phyloP scores from a whole-genome alignment of 2,113 vertebrate genomes.

The Saguinus imperator region DNA sequence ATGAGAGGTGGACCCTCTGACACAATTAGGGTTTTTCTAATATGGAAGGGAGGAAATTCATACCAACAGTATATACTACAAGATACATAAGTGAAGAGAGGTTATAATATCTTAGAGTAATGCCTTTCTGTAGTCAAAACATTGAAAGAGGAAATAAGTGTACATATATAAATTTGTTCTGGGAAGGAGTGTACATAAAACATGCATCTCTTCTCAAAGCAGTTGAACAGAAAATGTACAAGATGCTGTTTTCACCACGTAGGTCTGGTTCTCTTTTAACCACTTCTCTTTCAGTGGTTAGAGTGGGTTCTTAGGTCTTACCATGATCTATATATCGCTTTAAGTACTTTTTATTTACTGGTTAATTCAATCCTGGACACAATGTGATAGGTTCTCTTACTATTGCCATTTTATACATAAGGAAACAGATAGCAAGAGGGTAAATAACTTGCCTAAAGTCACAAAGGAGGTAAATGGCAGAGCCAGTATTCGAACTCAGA shows the following conservation, averaged over 20 bases:
- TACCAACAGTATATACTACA: background rate
- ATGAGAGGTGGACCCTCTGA: background rate
- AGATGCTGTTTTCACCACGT: background rate
- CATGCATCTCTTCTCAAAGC: background rate
- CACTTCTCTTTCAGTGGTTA: background rate
- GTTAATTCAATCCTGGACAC: background rate
- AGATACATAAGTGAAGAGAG: background rate
- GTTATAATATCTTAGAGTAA: background rate
- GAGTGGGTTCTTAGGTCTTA: background rate
- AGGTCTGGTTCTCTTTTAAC: background rate
- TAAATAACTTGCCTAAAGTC: constrained; percentile 58
- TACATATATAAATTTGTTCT: background rate
- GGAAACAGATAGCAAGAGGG: constrained; percentile 40
- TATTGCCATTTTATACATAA: background rate
- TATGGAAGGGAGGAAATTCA: background rate
- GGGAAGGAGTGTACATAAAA: background rate
- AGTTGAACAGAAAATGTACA: background rate
- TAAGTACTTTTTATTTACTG: background rate
- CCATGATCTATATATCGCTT: background rate
- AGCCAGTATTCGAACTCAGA: constrained; percentile 12
- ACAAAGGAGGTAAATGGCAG: constrained; percentile 55
- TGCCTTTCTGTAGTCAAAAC: background rate
- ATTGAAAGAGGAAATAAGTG: background rate
- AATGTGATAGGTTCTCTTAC: background rate
- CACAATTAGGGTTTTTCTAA: background rate